Conservation (phyloP, 2,888 invertebrate species). For the Eubasilissa splendida region DNA sequence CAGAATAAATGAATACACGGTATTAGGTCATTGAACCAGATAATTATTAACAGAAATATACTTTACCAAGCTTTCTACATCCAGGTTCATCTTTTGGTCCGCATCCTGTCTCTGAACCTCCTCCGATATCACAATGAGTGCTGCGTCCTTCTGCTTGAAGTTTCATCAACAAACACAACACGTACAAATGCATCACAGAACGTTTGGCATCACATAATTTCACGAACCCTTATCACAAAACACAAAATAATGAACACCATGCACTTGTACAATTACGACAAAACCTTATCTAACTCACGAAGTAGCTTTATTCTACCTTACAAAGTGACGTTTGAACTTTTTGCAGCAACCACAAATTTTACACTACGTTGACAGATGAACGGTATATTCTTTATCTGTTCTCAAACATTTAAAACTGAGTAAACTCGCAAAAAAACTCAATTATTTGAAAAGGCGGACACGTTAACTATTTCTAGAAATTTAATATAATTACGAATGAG, state of each 20-base stretch:
- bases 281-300: constrained; percentile 32
- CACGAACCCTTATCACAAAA: constrained; percentile 28
- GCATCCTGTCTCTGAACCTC: constrained; percentile 66
- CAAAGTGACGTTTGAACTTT: constrained; percentile 53
- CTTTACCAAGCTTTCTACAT: constrained; percentile 81
- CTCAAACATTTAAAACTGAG: constrained; percentile 1
- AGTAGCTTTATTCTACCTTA: constrained; percentile 3
- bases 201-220: constrained; percentile 39
- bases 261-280: constrained; percentile 14
- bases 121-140: constrained; percentile 43
- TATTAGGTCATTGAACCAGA: constrained; percentile 18
- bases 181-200: constrained; percentile 52
- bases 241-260: constrained; percentile 14
- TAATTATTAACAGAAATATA: constrained; percentile 33
- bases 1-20: constrained; percentile 5
- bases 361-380: constrained; percentile 37
- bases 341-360: constrained; percentile 27
- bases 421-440: constrained; percentile 14
- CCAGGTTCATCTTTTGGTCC: constrained; percentile 81
- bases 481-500: constrained; percentile 27
- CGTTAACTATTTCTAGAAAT: constrained; percentile 8
- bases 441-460: neutral
- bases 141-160: constrained; percentile 18
- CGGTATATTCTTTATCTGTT: constrained; percentile 19
- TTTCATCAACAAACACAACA: constrained; percentile 39